phyloP scores from a whole-genome alignment of 1,140 invertebrate species.

The Heterodera carotae region DNA sequence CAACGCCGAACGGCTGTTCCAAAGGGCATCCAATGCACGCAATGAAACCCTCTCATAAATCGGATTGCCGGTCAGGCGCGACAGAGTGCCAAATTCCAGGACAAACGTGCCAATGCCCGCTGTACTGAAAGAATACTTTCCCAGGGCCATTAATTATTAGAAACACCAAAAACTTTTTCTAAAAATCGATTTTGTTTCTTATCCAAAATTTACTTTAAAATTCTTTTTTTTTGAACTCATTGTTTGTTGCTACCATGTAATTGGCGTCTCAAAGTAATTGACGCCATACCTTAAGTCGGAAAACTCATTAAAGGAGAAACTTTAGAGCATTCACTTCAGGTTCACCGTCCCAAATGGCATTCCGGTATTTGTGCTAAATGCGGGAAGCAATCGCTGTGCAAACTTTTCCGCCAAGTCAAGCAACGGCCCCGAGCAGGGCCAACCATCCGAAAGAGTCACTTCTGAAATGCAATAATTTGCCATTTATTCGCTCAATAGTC shows the following conservation, averaged over 20 bases:
- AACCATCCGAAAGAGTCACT: constrained; percentile 82
- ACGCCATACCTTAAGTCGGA: constrained; percentile 74
- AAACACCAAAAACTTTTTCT: too few species aligned
- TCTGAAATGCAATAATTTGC: constrained; percentile 68
- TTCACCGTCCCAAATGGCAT: constrained; percentile 99
- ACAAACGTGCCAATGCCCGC: constrained; percentile 96
- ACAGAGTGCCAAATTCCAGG: constrained; percentile 92
- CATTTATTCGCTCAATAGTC: background rate
- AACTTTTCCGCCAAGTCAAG: constrained; percentile 89
- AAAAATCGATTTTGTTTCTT: too few species aligned
- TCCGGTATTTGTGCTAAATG: constrained; percentile 74
- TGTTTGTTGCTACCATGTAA: constrained; percentile 75
- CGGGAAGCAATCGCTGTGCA: constrained; percentile 75
- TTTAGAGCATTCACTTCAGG: constrained; percentile 69
- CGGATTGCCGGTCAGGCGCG: constrained; percentile 88
- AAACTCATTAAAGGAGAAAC: background rate
- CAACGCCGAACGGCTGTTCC: constrained; percentile 81
- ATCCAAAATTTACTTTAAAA: too few species aligned
- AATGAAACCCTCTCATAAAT: constrained; percentile 89
- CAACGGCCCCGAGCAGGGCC: constrained; percentile 94
- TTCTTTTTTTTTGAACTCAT: too few species aligned
- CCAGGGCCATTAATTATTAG: background rate
- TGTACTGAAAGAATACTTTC: constrained; percentile 63
- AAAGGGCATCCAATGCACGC: constrained; percentile 84
- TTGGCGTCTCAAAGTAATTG: constrained; percentile 87